phyloP scores from a whole-genome alignment of 2,797 vertebrate species.

The Neomorphus geoffroyi region DNA sequence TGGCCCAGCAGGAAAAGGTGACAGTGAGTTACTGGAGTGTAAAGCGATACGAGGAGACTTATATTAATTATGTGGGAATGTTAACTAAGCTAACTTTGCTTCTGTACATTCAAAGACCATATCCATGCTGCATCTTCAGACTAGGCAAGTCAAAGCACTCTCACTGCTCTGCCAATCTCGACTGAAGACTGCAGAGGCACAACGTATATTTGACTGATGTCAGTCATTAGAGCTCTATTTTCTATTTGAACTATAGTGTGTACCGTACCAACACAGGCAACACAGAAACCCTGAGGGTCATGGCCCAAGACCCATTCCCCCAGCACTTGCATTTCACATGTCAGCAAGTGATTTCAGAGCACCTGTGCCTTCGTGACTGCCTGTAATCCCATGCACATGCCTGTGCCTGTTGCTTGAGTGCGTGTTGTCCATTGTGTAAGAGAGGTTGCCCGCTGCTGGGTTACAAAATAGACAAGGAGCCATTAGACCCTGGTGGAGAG shows the following conservation, averaged over 20 bases:
- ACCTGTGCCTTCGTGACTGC: not conserved
- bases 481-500: not conserved
- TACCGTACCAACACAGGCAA: not conserved
- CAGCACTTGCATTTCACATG: not conserved
- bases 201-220: not conserved
- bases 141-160: not conserved
- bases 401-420: not conserved
- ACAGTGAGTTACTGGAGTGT: not conserved
- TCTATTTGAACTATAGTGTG: not conserved
- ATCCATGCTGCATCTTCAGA: not conserved
- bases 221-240: not conserved
- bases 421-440: not conserved
- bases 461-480: not conserved
- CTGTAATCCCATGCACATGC: not conserved
- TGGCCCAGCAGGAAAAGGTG: not conserved
- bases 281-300: fast-evolving
- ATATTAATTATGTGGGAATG: not conserved
- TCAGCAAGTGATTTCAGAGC: not conserved
- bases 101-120: not conserved
- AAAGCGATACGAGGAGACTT: not conserved
- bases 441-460: not conserved
- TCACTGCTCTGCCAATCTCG: not conserved
- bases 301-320: not conserved
- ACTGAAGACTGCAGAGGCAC: not conserved
- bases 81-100: not conserved